Conservation (phyloP, 2,113 vertebrate genomes). For the Crotalus horridus region DNA sequence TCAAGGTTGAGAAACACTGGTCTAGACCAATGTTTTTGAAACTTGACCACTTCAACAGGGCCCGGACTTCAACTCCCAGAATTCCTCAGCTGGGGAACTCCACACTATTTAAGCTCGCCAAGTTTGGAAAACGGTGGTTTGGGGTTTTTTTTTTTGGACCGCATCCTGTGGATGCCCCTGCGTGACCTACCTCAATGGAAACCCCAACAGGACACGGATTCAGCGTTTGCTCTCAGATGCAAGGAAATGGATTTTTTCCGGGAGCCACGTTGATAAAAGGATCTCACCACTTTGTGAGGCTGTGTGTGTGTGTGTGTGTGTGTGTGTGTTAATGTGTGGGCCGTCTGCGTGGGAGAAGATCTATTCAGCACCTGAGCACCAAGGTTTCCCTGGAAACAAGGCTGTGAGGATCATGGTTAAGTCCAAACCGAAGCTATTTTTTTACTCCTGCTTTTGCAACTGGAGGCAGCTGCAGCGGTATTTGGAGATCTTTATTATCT, state of each 20-base stretch:
- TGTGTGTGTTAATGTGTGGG: neutral
- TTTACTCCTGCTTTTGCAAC: neutral
- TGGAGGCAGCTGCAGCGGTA: rapidly evolving
- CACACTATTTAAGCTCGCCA: neutral
- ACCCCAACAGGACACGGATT: neutral
- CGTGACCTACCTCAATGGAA: neutral
- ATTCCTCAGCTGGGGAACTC: neutral
- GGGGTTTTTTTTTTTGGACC: neutral
- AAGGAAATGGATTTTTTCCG: neutral
- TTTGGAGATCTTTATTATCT: neutral
- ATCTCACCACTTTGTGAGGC: neutral
- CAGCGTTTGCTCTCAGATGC: neutral
- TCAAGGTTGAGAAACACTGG: too few species aligned
- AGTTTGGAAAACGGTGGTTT: neutral
- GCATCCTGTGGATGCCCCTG: neutral
- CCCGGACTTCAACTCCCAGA: neutral
- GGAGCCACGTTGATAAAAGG: neutral
- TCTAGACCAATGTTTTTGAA: neutral
- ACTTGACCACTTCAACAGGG: neutral
- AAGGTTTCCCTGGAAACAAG: neutral
- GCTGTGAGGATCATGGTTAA: rapidly evolving
- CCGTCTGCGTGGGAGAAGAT: neutral
- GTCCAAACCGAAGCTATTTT: neutral
- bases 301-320: too few species aligned
- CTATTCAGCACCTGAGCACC: neutral